A percentile compares a stretch with the other conserved stretches of the same genome.
phyloP scores from a whole-genome alignment of 1,140 invertebrate species.

The Nomia melanderi region DNA sequence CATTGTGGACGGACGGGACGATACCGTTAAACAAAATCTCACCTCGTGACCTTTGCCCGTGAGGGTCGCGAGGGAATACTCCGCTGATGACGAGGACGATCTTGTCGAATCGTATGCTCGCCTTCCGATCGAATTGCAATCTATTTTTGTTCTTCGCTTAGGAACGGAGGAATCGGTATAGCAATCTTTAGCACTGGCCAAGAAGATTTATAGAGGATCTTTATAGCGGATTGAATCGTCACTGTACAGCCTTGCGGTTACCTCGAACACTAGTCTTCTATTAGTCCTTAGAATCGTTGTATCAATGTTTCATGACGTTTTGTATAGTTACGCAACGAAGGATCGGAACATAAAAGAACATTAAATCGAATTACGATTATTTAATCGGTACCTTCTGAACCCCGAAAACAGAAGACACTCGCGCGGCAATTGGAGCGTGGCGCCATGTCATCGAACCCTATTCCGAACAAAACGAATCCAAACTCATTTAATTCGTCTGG shows the following conservation, averaged over 20 bases:
- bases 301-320: too few relatives aligned
- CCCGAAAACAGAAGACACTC: too few relatives aligned
- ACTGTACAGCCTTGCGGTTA: neutral
- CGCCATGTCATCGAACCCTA: neutral
- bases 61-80: slow-evolving; percentile 38
- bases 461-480: neutral
- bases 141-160: slow-evolving; percentile 17
- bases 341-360: too few relatives aligned
- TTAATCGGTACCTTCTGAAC: too few relatives aligned
- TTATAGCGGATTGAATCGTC: neutral
- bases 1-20: slow-evolving; percentile 70
- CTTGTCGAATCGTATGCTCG: slow-evolving; percentile 48
- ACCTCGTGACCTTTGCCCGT: slow-evolving; percentile 72
- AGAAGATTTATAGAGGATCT: too few relatives aligned
- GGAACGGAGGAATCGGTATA: slow-evolving; percentile 34
- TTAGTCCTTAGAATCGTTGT: too few relatives aligned
- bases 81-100: slow-evolving; percentile 65
- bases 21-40: slow-evolving; percentile 79
- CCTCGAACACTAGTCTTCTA: neutral
- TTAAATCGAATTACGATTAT: too few relatives aligned
- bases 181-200: slow-evolving; percentile 42
- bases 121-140: slow-evolving; percentile 34
- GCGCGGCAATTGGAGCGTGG: too few relatives aligned
- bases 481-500: slow-evolving; percentile 10
- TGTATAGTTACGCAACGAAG: too few relatives aligned